Evolutionary conservation across 2,888 invertebrate genomes (phyloP).

Genomic region (Patella depressa): DNA sequence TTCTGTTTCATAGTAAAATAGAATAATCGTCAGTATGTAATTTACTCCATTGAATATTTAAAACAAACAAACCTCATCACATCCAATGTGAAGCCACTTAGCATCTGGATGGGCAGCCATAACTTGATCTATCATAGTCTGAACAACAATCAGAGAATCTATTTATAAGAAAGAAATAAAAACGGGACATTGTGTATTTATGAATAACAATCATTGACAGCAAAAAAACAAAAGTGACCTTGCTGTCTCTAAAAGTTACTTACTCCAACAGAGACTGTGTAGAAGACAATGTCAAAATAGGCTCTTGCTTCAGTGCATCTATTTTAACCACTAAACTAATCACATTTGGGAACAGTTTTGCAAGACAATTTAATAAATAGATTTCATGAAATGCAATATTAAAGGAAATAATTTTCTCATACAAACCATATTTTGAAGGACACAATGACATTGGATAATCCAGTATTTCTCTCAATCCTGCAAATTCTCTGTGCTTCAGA

Average conservation of each 20-base stretch:
- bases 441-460: constrained; percentile 79
- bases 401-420: too few species aligned
- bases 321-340: too few species aligned
- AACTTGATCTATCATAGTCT: constrained; percentile 81
- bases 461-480: constrained; percentile 78
- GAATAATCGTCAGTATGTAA: too few species aligned
- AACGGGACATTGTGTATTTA: not conserved
- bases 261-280: too few species aligned
- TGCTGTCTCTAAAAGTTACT: too few species aligned
- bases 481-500: constrained; percentile 80
- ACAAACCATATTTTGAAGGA: constrained; percentile 74
- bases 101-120: constrained; percentile 77
- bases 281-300: not conserved
- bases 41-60: too few species aligned
- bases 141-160: constrained; percentile 75
- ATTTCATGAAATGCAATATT: too few species aligned
- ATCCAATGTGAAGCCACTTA: constrained; percentile 83
- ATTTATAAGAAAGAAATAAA: constrained; percentile 55
- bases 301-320: not conserved
- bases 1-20: too few species aligned
- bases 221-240: too few species aligned
- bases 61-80: constrained; percentile 77
- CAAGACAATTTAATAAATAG: too few species aligned
- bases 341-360: too few species aligned
- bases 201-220: too few species aligned